phyloP scores from a whole-genome alignment of 2,113 vertebrate species.

The Tupaia tana region DNA sequence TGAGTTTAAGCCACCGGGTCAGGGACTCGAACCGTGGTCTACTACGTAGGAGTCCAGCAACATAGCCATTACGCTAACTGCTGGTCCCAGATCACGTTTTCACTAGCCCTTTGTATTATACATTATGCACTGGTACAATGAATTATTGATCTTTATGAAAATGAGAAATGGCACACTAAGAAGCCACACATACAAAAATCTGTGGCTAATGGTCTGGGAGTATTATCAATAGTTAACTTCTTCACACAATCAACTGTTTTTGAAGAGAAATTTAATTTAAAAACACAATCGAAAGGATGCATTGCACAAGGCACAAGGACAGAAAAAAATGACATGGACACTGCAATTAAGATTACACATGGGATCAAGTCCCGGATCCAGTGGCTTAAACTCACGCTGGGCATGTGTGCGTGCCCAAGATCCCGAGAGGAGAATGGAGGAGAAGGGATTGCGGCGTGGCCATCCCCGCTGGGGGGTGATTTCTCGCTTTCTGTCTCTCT shows the following conservation, averaged over 20 bases:
- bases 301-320: not conserved
- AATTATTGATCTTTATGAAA: slow-evolving; percentile 5
- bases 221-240: not conserved
- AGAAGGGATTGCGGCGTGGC: too few relatives aligned
- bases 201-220: slow-evolving; percentile 41
- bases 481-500: too few relatives aligned
- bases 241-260: slow-evolving; percentile 47
- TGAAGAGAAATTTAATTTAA: slow-evolving; percentile 42
- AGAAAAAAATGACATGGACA: not conserved
- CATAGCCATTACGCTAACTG: too few relatives aligned
- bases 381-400: too few relatives aligned
- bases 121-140: not conserved
- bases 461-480: too few relatives aligned
- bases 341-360: not conserved
- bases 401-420: too few relatives aligned
- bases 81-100: not conserved
- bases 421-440: too few relatives aligned
- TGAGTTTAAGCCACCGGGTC: too few relatives aligned
- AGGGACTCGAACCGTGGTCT: too few relatives aligned
- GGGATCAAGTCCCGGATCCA: too few relatives aligned
- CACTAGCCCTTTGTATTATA: not conserved
- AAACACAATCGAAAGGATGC: slow-evolving; percentile 30
- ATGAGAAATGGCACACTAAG: slow-evolving; percentile 37
- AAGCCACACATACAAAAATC: slow-evolving; percentile 5
- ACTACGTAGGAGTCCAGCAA: too few relatives aligned